These are phyloP conservation scores for Acanthosoma haemorrhoidale DNA, from an alignment of 2,888 invertebrate species.

Conservation along the genomic window DNA sequence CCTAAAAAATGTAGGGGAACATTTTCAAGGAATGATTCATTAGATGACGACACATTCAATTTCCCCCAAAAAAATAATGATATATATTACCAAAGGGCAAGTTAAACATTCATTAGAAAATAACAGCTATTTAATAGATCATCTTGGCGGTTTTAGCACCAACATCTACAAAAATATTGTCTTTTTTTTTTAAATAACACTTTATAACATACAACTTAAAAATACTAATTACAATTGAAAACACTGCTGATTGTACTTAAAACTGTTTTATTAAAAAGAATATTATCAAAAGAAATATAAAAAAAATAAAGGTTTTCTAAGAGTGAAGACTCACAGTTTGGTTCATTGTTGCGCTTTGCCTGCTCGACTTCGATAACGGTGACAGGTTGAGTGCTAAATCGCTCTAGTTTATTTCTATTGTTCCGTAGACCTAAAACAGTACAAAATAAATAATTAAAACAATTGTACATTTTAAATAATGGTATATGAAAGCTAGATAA, in stretches of 20 bases:
- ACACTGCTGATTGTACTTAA: background rate
- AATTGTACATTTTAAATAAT: background rate
- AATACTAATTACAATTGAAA: background rate
- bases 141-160: too few relatives aligned
- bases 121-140: too few relatives aligned
- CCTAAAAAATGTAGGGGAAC: too few relatives aligned
- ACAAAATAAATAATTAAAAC: background rate
- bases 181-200: too few relatives aligned
- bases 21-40: too few relatives aligned
- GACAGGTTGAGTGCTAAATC: slow-evolving; percentile 67
- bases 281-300: background rate
- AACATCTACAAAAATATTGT: too few relatives aligned
- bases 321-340: slow-evolving; percentile 22
- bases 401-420: slow-evolving; percentile 35
- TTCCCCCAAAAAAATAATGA: too few relatives aligned
- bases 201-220: too few relatives aligned
- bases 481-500: background rate
- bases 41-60: too few relatives aligned
- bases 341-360: slow-evolving; percentile 49
- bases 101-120: too few relatives aligned
- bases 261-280: background rate
- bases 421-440: slow-evolving; percentile 30
- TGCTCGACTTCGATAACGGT: slow-evolving; percentile 60
- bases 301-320: background rate
- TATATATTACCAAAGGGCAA: too few relatives aligned